Percentiles rank a stretch among this genome's conserved stretches.
phyloP scores from a whole-genome alignment of 1,140 invertebrate species.

The Panagrolaimus sp. region DNA sequence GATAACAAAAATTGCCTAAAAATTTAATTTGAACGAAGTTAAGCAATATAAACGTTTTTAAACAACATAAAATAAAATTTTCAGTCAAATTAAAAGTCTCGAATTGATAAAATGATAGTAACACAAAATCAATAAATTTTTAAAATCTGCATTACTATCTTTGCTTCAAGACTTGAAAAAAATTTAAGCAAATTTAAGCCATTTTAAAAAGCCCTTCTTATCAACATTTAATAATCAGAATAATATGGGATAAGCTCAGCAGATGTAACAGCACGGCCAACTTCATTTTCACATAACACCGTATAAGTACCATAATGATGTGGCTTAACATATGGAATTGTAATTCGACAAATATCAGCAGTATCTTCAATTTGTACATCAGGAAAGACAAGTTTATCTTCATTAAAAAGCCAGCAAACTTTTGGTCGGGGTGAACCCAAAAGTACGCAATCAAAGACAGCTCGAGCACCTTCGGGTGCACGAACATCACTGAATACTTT shows the following conservation, averaged over 20 bases:
- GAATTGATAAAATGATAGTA: too few species aligned
- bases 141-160: too few species aligned
- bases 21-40: too few species aligned
- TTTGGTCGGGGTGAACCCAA: constrained; percentile 53
- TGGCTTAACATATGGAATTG: constrained; percentile 48
- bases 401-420: constrained; percentile 58
- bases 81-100: too few species aligned
- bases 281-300: constrained; percentile 56
- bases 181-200: too few species aligned
- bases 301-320: constrained; percentile 51
- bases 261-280: constrained; percentile 51
- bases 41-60: too few species aligned
- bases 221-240: constrained; percentile 8
- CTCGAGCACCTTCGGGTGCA: constrained; percentile 45
- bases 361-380: constrained; percentile 54
- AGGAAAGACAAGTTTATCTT: constrained; percentile 53
- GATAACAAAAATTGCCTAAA: too few species aligned
- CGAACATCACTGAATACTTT: constrained; percentile 57
- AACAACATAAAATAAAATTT: too few species aligned
- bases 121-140: too few species aligned
- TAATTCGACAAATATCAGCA: constrained; percentile 48
- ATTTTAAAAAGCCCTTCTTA: not conserved
- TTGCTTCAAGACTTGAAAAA: too few species aligned
- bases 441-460: constrained; percentile 57
- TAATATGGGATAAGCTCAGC: constrained; percentile 42